phyloP scores from a whole-genome alignment of 2,797 vertebrate genomes.

The Coilia nasus region DNA sequence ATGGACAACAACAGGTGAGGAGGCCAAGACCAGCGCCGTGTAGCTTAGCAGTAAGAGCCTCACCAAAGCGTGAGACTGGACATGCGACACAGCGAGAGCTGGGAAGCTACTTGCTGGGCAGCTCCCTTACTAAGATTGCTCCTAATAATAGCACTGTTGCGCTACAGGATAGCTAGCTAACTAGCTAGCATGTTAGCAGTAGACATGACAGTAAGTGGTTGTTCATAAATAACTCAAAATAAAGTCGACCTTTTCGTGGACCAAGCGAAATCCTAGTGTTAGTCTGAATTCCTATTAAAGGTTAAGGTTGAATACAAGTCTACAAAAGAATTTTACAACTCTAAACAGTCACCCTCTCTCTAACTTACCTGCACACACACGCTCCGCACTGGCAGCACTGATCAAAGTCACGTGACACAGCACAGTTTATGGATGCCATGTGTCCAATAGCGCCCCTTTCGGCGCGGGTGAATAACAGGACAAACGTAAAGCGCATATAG shows the following conservation, averaged over 20 bases:
- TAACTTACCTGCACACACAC: conserved; percentile 80
- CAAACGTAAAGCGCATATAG: background rate
- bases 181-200: background rate
- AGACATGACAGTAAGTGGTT: conserved; percentile 1
- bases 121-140: conserved; percentile 15
- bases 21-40: background rate
- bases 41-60: background rate
- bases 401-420: conserved; percentile 13
- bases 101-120: conserved; percentile 15
- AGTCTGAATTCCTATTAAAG: background rate
- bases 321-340: background rate
- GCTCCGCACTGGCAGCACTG: conserved; percentile 78
- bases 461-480: background rate
- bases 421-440: background rate
- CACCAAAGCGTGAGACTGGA: background rate
- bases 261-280: background rate
- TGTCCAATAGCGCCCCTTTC: background rate
- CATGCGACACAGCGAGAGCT: background rate
- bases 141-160: conserved; percentile 25
- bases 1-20: conserved; percentile 13
- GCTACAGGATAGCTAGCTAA: conserved; percentile 15
- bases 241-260: background rate
- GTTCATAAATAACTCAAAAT: background rate
- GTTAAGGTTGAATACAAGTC: background rate
- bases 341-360: background rate